A percentile compares a stretch with the other conserved stretches of the same genome.
Evolutionary conservation across 2,113 vertebrate species (phyloP).

Genomic region (Benthochromis sp.): DNA sequence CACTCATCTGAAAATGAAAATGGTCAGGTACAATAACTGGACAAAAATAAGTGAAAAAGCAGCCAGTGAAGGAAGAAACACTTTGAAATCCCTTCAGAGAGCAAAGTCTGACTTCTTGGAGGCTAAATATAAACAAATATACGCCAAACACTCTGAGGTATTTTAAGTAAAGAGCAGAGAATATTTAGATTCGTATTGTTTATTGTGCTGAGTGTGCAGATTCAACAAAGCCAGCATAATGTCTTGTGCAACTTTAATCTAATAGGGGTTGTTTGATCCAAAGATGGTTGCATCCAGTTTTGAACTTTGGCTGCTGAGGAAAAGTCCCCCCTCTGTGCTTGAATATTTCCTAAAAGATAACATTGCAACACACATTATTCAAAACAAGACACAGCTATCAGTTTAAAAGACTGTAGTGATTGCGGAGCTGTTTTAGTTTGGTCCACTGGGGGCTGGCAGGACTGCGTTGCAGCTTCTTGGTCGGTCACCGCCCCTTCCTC

Average conservation of each 20-base stretch:
- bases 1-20: background rate
- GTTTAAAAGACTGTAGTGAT: background rate
- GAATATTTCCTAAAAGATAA: background rate
- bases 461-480: background rate
- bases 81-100: background rate
- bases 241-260: background rate
- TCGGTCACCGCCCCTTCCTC: slow-evolving; percentile 70
- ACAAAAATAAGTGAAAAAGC: background rate
- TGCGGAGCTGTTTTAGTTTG: background rate
- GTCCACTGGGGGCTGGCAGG: background rate
- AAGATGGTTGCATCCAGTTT: background rate
- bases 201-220: background rate
- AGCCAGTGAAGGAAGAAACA: background rate
- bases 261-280: background rate
- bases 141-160: background rate
- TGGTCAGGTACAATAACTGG: background rate
- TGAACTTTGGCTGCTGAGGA: background rate
- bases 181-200: background rate
- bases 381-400: background rate
- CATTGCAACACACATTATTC: background rate
- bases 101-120: background rate
- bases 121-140: background rate
- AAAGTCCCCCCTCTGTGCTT: background rate
- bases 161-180: background rate
- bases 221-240: background rate